Conservation (phyloP, 37 sponge, comb jelly and placozoan genomes). For the Corticium candelabrum region DNA sequence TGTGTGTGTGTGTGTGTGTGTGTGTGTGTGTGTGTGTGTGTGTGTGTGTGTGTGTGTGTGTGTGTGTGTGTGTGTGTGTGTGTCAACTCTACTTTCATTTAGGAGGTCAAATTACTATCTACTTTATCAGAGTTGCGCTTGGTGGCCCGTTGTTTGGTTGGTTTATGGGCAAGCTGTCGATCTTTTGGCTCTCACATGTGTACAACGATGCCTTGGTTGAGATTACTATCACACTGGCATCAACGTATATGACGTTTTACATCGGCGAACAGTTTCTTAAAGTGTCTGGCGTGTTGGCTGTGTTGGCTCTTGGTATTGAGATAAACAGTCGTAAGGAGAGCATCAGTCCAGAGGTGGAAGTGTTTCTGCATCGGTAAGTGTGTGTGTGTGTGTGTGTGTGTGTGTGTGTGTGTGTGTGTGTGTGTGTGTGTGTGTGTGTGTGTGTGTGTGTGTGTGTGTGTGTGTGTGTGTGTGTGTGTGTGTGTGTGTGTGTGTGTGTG, state of each 20-base stretch:
- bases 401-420: conserved; percentile 8
- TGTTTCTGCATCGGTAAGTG: not conserved
- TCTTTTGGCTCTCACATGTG: conserved; percentile 74
- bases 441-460: too few relatives aligned
- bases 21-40: conserved; percentile 15
- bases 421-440: too few relatives aligned
- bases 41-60: conserved; percentile 16
- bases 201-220: conserved; percentile 90
- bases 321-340: conserved; percentile 66
- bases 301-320: conserved; percentile 75
- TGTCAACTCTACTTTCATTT: not conserved
- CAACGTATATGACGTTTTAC: conserved; percentile 81
- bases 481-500: too few relatives aligned
- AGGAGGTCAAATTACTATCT: not conserved
- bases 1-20: conserved; percentile 9
- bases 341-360: conserved; percentile 85
- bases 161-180: conserved; percentile 62
- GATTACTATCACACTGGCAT: conserved; percentile 84
- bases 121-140: conserved; percentile 18
- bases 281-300: conserved; percentile 84
- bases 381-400: conserved; percentile 1
- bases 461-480: too few relatives aligned
- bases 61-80: too few relatives aligned
- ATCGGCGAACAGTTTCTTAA: conserved; percentile 59
- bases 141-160: conserved; percentile 76